These are phyloP conservation scores for Plemyria rubiginata DNA, from an alignment of 2,888 invertebrate species.

Conservation along the genomic window DNA sequence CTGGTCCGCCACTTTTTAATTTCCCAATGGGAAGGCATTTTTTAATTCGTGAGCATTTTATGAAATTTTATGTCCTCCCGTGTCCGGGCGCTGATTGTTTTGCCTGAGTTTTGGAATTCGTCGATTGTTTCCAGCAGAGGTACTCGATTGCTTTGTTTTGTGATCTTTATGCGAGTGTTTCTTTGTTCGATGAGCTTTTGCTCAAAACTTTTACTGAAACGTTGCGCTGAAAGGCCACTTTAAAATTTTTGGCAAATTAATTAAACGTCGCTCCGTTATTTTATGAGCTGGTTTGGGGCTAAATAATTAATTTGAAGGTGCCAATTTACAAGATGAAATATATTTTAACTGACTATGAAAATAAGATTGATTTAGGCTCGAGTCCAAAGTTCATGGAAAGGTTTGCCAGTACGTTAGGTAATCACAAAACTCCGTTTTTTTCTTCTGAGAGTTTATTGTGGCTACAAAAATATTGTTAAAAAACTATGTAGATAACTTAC, in stretches of 20 bases:
- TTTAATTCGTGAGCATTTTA: conserved; percentile 76
- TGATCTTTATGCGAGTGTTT: conserved; percentile 42
- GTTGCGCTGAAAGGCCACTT: conserved; percentile 35
- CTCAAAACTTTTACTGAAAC: conserved; percentile 38
- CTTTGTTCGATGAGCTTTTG: conserved; percentile 36
- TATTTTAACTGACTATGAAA: conserved; percentile 27
- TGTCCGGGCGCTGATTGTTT: conserved; percentile 66
- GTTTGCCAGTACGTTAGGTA: neutral
- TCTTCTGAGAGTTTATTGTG: neutral
- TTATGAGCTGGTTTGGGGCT: conserved; percentile 34
- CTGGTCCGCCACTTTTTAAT: conserved; percentile 73
- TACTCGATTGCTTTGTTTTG: conserved; percentile 45
- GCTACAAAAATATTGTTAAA: neutral
- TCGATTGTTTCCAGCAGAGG: conserved; percentile 61
- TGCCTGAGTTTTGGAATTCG: conserved; percentile 55
- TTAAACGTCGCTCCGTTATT: conserved; percentile 40
- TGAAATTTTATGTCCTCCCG: conserved; percentile 71
- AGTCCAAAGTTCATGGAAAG: conserved; percentile 2
- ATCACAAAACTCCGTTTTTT: neutral
- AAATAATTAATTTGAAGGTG: conserved; percentile 35
- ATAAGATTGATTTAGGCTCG: conserved; percentile 19
- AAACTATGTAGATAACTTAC: conserved; percentile 79
- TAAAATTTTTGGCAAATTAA: conserved; percentile 39
- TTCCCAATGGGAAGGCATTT: conserved; percentile 73
- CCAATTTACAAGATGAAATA: conserved; percentile 32